phyloP scores from a whole-genome alignment of 2,797 vertebrate species.

The Ispidina picta region DNA sequence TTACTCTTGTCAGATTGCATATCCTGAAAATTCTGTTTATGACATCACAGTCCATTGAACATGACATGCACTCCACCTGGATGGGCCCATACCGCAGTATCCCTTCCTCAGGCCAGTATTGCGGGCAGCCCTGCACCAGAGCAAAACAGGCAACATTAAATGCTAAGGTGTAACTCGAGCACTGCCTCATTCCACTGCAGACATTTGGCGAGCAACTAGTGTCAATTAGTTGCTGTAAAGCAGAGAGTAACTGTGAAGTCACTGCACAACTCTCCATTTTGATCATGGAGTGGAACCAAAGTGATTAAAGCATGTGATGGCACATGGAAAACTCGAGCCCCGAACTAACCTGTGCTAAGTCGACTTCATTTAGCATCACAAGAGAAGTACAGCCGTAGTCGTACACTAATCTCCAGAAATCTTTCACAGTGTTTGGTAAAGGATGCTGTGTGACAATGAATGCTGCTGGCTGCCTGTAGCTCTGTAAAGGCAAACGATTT shows the following conservation, averaged over 20 bases:
- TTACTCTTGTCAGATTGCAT: conserved; percentile 97
- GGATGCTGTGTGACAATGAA: conserved; percentile 99
- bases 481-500: conserved; percentile 79
- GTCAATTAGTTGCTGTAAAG: not conserved
- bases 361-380: conserved; percentile 98
- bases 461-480: conserved; percentile 97
- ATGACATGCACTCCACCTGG: conserved; percentile 98
- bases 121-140: conserved; percentile 90
- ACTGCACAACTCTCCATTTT: not conserved
- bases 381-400: conserved; percentile 98
- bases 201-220: not conserved
- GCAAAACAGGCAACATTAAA: not conserved
- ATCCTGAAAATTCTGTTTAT: conserved; percentile 98
- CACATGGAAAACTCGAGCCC: not conserved
- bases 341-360: conserved; percentile 90
- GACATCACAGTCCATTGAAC: conserved; percentile 97
- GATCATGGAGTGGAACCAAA: not conserved
- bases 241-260: not conserved
- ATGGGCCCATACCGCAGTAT: conserved; percentile 94
- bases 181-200: not conserved
- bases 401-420: conserved; percentile 98
- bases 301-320: not conserved
- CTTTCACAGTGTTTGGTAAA: conserved; percentile 97
- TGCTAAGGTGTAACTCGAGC: not conserved
- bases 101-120: conserved; percentile 98